Percentiles rank a stretch among this genome's conserved stretches.
These are phyloP conservation scores for Orthosia cruda DNA, from an alignment of 2,888 invertebrate genomes.

Conservation along the genomic window DNA sequence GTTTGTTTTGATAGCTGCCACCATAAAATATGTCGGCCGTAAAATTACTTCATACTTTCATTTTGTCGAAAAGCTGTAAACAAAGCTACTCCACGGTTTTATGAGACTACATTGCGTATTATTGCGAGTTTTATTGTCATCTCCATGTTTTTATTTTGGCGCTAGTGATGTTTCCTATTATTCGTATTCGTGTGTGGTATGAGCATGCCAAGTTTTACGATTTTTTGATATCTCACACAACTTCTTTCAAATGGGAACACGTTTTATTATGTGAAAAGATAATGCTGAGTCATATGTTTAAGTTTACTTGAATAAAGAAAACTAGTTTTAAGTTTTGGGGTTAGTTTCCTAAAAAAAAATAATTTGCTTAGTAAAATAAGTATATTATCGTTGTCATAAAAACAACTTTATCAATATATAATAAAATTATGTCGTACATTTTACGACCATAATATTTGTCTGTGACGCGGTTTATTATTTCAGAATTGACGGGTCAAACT, in stretches of 20 bases:
- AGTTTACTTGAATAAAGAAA: too few species aligned
- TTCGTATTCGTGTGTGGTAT: slow-evolving; percentile 49
- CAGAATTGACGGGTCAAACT: not conserved
- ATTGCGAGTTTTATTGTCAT: slow-evolving; percentile 73
- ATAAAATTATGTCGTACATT: not conserved
- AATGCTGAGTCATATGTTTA: slow-evolving; percentile 32
- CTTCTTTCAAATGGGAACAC: slow-evolving; percentile 43
- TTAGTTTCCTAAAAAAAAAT: too few species aligned
- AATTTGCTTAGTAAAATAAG: too few species aligned
- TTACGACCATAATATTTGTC: too few species aligned
- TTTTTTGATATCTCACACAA: slow-evolving; percentile 54
- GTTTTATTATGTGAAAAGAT: slow-evolving; percentile 27
- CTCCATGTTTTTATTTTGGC: slow-evolving; percentile 73
- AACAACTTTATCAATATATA: too few species aligned
- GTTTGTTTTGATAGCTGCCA: slow-evolving; percentile 57
- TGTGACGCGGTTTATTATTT: not conserved
- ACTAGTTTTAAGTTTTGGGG: too few species aligned
- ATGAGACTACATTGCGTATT: slow-evolving; percentile 73
- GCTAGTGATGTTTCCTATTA: slow-evolving; percentile 56
- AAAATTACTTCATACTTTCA: slow-evolving; percentile 70
- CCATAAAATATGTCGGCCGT: slow-evolving; percentile 66
- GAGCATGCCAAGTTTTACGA: slow-evolving; percentile 51
- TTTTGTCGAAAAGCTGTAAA: slow-evolving; percentile 72
- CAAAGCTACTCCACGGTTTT: slow-evolving; percentile 70
- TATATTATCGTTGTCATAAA: too few species aligned